Evolutionary conservation across 2,797 vertebrate species (phyloP).

Genomic region (Ctenosaura bakeri): DNA sequence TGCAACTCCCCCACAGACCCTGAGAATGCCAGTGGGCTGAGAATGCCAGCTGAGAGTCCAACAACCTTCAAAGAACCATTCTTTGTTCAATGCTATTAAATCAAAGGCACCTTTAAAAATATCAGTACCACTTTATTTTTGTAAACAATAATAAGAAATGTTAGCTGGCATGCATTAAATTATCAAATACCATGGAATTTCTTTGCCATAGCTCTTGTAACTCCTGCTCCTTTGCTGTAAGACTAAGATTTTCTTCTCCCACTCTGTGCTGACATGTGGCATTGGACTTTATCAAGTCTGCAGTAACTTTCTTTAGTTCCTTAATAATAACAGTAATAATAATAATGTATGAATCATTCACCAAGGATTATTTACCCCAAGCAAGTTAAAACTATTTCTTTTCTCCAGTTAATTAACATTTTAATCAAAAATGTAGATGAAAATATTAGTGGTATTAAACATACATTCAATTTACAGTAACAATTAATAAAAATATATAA

Average conservation of each 20-base stretch:
- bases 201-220: slow-evolving; percentile 87
- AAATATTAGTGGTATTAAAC: slow-evolving; percentile 48
- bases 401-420: slow-evolving; percentile 42
- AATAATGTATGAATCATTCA: slow-evolving; percentile 77
- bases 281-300: slow-evolving; percentile 88
- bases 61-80: no score
- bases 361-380: slow-evolving; percentile 70
- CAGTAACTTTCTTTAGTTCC: slow-evolving; percentile 88
- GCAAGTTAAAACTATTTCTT: slow-evolving; percentile 69
- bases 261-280: slow-evolving; percentile 81
- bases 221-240: slow-evolving; percentile 83
- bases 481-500: background rate
- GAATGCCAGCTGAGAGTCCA: no score
- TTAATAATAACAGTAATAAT: slow-evolving; percentile 73
- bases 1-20: background rate
- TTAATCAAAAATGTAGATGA: slow-evolving; percentile 53
- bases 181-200: slow-evolving; percentile 85
- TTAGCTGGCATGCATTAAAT: slow-evolving; percentile 40
- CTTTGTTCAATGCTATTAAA: background rate
- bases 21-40: background rate
- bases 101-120: slow-evolving; percentile 25
- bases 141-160: slow-evolving; percentile 34
- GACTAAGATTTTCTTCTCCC: slow-evolving; percentile 81
- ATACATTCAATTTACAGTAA: slow-evolving; percentile 3
- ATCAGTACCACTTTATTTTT: slow-evolving; percentile 2